Evolutionary conservation across 2,888 invertebrate genomes (phyloP).

Genomic region (Drosophila acutilabella): DNA sequence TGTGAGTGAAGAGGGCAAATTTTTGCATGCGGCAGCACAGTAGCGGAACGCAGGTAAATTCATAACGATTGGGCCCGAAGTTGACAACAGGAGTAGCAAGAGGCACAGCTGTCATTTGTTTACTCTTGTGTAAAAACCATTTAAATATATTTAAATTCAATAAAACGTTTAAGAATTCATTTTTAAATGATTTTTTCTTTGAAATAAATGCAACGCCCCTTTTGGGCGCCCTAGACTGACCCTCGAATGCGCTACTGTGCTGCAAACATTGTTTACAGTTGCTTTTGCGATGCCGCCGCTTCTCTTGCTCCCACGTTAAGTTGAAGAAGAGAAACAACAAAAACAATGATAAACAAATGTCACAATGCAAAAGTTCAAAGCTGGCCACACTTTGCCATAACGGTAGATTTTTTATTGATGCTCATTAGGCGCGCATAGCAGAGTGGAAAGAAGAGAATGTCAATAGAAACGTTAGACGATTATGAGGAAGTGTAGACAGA

Average conservation of each 20-base stretch:
- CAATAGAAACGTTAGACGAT: slow-evolving; percentile 36
- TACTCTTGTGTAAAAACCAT: not conserved
- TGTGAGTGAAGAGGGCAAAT: slow-evolving; percentile 35
- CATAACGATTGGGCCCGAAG: not conserved
- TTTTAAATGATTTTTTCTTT: not conserved
- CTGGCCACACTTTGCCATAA: slow-evolving; percentile 56
- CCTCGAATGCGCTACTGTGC: slow-evolving; percentile 39
- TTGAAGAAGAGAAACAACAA: slow-evolving; percentile 28
- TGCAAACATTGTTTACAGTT: slow-evolving; percentile 46
- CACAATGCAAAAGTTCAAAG: slow-evolving; percentile 56
- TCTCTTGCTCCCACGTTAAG: slow-evolving; percentile 45
- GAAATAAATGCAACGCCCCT: not conserved
- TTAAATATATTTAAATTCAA: not conserved
- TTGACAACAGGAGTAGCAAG: not conserved
- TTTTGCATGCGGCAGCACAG: slow-evolving; percentile 52
- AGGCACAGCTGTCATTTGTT: not conserved
- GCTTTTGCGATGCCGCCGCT: slow-evolving; percentile 32
- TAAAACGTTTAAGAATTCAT: not conserved
- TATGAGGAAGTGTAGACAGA: slow-evolving; percentile 6
- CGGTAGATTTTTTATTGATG: slow-evolving; percentile 51
- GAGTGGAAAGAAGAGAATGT: slow-evolving; percentile 15
- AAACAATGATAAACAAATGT: slow-evolving; percentile 53
- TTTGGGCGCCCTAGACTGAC: not conserved
- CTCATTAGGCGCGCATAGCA: slow-evolving; percentile 32
- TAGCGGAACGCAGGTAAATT: slow-evolving; percentile 47